Base-by-base conservation (phyloP, 2,888 invertebrate species). In the Crepidodera aurea region DNA sequence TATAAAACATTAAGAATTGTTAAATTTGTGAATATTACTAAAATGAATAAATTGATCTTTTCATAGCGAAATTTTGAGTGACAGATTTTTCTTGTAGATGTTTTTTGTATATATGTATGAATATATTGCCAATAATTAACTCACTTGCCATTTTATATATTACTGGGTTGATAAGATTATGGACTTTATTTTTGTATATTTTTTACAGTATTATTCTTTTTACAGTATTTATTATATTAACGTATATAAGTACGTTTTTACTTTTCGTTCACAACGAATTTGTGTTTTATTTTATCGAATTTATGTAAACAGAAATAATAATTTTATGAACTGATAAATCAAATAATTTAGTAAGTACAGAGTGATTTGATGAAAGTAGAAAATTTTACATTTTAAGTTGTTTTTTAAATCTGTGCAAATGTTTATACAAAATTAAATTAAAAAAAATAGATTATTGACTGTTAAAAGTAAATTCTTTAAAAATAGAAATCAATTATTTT, bases 81-180 rank as follows among this genome's bases (percentile, higher is more conserved):
- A 39, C 40, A 44, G 40, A 42, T 18, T 16, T 12, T 62, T 61
- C 42, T 59, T 73, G 74, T 75, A 76, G 73, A 75, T 76, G 73
- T 73, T 71, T 74, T 74, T 72, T 75, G 75, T 71, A 77, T 73
- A 77, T 75, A 75, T 74, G 74, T 75, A 75, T 73, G 71, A 71
- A 72, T 69, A 69, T 70, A 70, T 73, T 73, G 73, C 72, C 73
- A 69, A 74, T 70, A 68, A 60, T 69, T 73, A 68, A 71, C 71
- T 69, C 60, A 69, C 73, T 75, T 75, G 74, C 75, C 74, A 73
- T 74, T 73, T 70, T 67, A 69, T 62, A 57, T 65, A 59, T 64
- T 69, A 66, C 60, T 71, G 66, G 67, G 60, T 64, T 68, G 59
- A 64, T 62, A 63, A 62, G 64, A 62, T 62, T 69, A 69, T 64